These are phyloP conservation scores for Uria aalge DNA, from an alignment of 2,113 vertebrate genomes.

Conservation along the genomic window DNA sequence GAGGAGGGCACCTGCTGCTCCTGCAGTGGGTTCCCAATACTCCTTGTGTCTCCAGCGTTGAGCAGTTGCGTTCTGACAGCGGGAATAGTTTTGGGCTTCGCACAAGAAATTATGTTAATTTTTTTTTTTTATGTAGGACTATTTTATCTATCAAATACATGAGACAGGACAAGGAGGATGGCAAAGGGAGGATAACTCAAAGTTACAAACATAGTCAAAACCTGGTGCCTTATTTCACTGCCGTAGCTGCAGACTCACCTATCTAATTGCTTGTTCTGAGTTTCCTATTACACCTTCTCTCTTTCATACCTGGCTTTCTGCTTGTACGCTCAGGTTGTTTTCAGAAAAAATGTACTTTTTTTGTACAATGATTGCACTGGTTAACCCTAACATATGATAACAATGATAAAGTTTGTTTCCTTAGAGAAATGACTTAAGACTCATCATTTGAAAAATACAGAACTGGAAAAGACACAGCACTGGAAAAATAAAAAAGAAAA, in stretches of 20 bases:
- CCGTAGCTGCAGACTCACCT: not conserved
- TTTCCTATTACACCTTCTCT: not conserved
- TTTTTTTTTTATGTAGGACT: not conserved
- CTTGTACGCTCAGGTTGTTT: not conserved
- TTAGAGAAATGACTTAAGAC: not conserved
- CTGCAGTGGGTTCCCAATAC: not conserved
- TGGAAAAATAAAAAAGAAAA: not conserved
- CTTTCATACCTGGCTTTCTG: not conserved
- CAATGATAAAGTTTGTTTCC: not conserved
- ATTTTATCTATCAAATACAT: not conserved
- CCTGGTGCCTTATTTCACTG: not conserved
- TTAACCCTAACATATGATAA: not conserved
- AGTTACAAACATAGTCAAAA: not conserved
- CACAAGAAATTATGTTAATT: not conserved
- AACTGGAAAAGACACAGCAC: not conserved
- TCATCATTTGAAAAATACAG: not conserved
- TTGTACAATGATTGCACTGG: not conserved
- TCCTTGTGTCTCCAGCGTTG: not conserved
- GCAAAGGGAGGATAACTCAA: not conserved
- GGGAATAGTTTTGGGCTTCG: not conserved
- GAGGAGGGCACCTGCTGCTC: not conserved
- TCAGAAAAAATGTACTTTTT: not conserved
- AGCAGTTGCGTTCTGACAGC: not conserved
- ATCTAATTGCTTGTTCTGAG: not conserved
- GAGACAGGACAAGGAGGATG: not conserved